Percentiles rank a stretch among this genome's conserved stretches.
Evolutionary conservation across 1,140 invertebrate species (phyloP).

Genomic region (Papilio polyxenes): DNA sequence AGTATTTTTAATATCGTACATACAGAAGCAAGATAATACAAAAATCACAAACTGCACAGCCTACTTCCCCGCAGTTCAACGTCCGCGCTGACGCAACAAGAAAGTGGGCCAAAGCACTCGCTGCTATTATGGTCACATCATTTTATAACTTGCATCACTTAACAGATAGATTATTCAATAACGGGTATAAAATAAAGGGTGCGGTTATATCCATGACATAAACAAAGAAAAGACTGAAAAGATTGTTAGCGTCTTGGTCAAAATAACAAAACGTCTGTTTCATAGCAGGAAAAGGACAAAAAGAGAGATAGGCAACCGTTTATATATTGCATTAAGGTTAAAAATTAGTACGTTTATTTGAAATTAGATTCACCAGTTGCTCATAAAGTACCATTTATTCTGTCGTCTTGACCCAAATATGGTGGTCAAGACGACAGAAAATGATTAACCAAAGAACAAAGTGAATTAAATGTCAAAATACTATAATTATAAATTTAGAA

Average conservation of each 20-base stretch:
- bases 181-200: too few relatives aligned
- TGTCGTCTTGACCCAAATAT: too few relatives aligned
- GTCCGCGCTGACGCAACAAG: conserved; percentile 56
- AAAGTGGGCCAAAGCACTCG: conserved; percentile 51
- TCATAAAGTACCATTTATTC: too few relatives aligned
- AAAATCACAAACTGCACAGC: conserved; percentile 41
- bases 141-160: conserved; percentile 25
- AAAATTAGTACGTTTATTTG: too few relatives aligned
- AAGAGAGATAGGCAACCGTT: too few relatives aligned
- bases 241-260: neutral
- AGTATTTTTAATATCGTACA: too few relatives aligned
- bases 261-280: neutral
- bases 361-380: too few relatives aligned
- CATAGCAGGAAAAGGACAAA: neutral
- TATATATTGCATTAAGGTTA: too few relatives aligned
- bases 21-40: neutral
- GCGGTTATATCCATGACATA: neutral
- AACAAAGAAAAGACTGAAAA: neutral
- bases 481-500: too few relatives aligned
- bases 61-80: conserved; percentile 52
- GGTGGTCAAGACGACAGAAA: too few relatives aligned
- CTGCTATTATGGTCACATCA: conserved; percentile 35
- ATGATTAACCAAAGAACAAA: too few relatives aligned
- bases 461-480: too few relatives aligned
- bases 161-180: neutral